These are phyloP conservation scores for Platysteira castanea DNA, from an alignment of 2,113 vertebrate species.

Conservation along the genomic window DNA sequence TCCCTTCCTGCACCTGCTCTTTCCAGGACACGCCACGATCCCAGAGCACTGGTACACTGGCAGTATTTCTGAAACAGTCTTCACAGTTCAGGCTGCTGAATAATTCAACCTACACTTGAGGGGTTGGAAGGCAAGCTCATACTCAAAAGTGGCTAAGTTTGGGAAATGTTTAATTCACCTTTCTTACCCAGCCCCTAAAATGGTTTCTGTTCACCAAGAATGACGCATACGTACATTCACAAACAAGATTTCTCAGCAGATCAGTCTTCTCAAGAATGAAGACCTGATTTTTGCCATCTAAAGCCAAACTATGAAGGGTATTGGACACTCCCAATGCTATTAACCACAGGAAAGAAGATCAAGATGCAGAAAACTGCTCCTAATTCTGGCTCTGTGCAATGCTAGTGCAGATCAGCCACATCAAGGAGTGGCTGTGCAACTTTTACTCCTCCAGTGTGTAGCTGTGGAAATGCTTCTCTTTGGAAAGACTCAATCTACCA, in stretches of 20 bases:
- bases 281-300: background rate
- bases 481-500: background rate
- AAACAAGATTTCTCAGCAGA: background rate
- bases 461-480: background rate
- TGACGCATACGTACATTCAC: accelerated
- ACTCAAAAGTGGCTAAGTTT: background rate
- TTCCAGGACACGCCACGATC: accelerated
- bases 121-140: background rate
- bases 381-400: background rate
- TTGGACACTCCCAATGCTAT: background rate
- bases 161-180: background rate
- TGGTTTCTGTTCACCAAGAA: background rate
- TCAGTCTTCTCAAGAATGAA: accelerated
- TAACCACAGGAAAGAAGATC: background rate
- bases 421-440: accelerated
- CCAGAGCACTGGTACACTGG: background rate
- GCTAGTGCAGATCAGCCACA: background rate
- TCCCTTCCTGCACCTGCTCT: background rate
- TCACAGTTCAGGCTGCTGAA: background rate
- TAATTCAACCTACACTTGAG: background rate
- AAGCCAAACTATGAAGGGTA: background rate
- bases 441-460: background rate
- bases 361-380: background rate
- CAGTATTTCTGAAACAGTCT: background rate
- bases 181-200: background rate